Base-by-base conservation (phyloP, 2,888 invertebrate species). In the Eristalis intricaria region DNA sequence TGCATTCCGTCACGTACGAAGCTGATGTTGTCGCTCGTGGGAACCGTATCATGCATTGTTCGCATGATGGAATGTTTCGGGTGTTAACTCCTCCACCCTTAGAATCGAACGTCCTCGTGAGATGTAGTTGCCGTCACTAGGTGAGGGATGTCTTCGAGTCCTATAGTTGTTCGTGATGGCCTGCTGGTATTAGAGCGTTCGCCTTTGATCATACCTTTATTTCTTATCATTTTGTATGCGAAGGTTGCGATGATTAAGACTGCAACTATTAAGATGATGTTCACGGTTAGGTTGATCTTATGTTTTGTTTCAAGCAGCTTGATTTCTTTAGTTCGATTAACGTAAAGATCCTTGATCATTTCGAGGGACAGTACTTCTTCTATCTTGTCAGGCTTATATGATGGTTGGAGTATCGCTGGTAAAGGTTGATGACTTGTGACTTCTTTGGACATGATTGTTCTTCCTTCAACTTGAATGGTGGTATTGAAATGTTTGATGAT, bases 291-390 rank as follows among this genome's bases (percentile, higher is more conserved):
- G 43, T 71, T 71, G 71, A 71, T 63, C 15, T 35, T 10, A 15
- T 71, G 38, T 60, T 71, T 61, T 4, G 60, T 71, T 56, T 60
- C 71, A 43, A 71, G 71, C 19, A 71, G 60, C 61, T 71, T 38
- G 5, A 71, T 71, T 71, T 43, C 66, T 15, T 66, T 22, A 43
- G 66, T 66, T 13, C 43, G 15, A 43, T 43, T 66, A 40, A 43
- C 66, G 29, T 66, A 43, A 4, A 40, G 23, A 1, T 50, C 66
- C 7, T 66, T 43, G 40, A 50, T 66, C 43, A 66, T 66, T 66
- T 66, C 66, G 26, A 66, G 43, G 26, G 43, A 66, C 43, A 26
- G 26, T 66, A 66, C 26, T 19, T 66, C 66, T 13, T 66, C 43
- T 66, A 66, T 66, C 43, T 66, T 40, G 26, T 66, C 40, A 38